Conservation (phyloP, 2,888 invertebrate species). For the Biston betularia region DNA sequence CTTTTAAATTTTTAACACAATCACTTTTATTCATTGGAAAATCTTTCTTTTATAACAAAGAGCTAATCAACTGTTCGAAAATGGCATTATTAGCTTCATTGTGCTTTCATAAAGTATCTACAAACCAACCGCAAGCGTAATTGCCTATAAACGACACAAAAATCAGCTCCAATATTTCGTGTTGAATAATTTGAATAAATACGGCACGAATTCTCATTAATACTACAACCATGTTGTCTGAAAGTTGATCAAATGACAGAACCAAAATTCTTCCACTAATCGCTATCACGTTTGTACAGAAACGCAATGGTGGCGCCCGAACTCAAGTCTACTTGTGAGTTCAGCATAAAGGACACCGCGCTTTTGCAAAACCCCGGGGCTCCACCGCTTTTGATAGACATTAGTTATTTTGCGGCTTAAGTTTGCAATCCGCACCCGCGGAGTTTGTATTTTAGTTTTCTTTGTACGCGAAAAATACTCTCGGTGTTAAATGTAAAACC, state of each 20-base stretch:
- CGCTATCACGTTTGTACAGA: not conserved
- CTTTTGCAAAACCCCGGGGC: conserved; percentile 7
- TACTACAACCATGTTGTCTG: not conserved
- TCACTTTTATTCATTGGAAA: too few species aligned
- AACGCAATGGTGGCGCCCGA: not conserved
- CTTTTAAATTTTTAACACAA: too few species aligned
- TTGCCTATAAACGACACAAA: conserved; percentile 23
- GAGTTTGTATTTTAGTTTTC: conserved; percentile 7
- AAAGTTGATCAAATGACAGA: not conserved
- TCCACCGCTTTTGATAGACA: conserved; percentile 9
- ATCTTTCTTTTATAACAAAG: too few species aligned
- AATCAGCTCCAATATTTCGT: conserved; percentile 16
- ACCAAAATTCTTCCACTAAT: not conserved
- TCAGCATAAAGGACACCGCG: not conserved
- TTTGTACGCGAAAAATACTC: conserved; percentile 9
- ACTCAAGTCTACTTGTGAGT: not conserved
- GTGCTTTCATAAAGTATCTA: conserved; percentile 11
- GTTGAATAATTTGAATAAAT: conserved; percentile 24
- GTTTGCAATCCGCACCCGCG: conserved; percentile 1
- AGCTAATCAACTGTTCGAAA: not conserved
- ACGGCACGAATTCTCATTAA: conserved; percentile 1
- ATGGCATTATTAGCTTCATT: conserved; percentile 13
- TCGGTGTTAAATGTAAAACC: not conserved
- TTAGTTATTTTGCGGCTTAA: conserved; percentile 16
- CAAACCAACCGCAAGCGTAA: conserved; percentile 8